Conservation (phyloP, 2,888 invertebrate species). For the Exocentrus adspersus region DNA sequence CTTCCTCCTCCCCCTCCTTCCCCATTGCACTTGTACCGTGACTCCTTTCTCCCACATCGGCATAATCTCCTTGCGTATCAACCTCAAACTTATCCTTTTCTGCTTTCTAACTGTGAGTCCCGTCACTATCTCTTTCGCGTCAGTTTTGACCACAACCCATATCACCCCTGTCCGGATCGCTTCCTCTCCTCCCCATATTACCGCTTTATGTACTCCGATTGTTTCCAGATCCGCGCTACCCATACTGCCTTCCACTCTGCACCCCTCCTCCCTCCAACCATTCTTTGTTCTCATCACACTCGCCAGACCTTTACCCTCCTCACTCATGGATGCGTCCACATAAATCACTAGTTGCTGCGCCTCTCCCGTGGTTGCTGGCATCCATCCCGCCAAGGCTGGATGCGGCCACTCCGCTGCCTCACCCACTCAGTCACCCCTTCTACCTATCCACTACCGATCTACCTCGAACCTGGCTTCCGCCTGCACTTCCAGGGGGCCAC, state of each 20-base stretch:
- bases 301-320: neutral
- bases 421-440: neutral
- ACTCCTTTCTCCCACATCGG: too few species aligned
- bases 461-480: neutral
- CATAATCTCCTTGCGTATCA: too few species aligned
- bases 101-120: neutral
- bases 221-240: neutral
- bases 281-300: neutral
- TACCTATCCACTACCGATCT: neutral
- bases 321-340: neutral
- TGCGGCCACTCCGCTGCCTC: conserved; percentile 1
- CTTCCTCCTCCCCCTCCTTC: neutral
- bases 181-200: neutral
- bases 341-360: neutral
- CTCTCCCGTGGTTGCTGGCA: neutral
- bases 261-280: neutral
- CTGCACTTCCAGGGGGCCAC: neutral
- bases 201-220: neutral
- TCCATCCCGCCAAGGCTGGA: neutral
- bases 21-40: too few species aligned
- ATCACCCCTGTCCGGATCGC: neutral
- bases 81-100: neutral
- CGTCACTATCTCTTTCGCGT: neutral
- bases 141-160: neutral
- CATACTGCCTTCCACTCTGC: neutral